Evolutionary conservation across 2,888 invertebrate genomes (phyloP).

Genomic region (Oscheius sp.): DNA sequence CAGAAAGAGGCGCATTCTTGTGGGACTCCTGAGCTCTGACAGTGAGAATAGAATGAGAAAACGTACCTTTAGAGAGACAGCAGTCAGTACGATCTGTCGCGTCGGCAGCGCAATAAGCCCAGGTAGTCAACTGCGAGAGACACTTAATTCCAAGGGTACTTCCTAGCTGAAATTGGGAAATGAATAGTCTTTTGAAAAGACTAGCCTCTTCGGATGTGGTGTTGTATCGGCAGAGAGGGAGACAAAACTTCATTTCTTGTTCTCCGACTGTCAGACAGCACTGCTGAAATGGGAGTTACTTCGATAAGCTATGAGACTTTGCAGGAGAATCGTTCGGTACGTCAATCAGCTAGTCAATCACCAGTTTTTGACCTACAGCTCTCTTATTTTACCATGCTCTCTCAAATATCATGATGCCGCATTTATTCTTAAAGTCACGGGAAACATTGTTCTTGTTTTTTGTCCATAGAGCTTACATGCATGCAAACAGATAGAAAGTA

Average conservation of each 20-base stretch:
- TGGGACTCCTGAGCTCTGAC: slow-evolving; percentile 51
- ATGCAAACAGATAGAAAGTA: too few species aligned
- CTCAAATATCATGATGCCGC: too few species aligned
- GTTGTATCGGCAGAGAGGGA: slow-evolving; percentile 65
- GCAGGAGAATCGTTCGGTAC: too few species aligned
- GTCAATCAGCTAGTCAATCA: too few species aligned
- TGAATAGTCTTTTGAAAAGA: neutral
- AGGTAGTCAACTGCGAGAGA: slow-evolving; percentile 63
- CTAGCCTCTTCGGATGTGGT: slow-evolving; percentile 60
- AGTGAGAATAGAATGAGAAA: neutral
- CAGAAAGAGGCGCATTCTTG: slow-evolving; percentile 64
- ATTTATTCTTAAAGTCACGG: too few species aligned
- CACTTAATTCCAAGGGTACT: slow-evolving; percentile 64
- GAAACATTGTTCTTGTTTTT: too few species aligned
- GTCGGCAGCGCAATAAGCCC: slow-evolving; percentile 67
- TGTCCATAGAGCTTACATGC: too few species aligned
- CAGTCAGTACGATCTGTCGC: slow-evolving; percentile 59
- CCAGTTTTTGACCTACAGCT: too few species aligned
- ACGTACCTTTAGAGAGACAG: slow-evolving; percentile 57
- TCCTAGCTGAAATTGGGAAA: slow-evolving; percentile 50
- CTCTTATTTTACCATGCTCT: too few species aligned
- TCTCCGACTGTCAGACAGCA: slow-evolving; percentile 63
- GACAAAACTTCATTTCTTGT: slow-evolving; percentile 65
- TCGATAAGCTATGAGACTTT: too few species aligned
- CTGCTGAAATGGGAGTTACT: slow-evolving; percentile 39